These are phyloP conservation scores for Euthynnus affinis DNA, from an alignment of 2,797 vertebrate genomes.

Conservation along the genomic window DNA sequence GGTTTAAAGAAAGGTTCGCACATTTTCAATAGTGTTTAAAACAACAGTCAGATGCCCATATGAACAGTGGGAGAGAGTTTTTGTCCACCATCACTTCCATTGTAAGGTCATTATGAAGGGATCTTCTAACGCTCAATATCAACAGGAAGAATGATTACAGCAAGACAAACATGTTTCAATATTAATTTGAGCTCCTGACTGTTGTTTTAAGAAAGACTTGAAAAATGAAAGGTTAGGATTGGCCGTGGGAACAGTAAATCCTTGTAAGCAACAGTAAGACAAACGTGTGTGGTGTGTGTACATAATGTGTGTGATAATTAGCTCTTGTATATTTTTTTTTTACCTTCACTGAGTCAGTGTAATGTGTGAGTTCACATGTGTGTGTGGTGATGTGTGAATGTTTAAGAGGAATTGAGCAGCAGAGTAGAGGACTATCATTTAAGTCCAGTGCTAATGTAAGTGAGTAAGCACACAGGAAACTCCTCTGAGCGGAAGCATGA, in stretches of 20 bases:
- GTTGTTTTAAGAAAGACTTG: too few relatives aligned
- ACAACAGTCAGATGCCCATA: too few relatives aligned
- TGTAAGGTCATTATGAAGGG: too few relatives aligned
- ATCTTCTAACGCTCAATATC: too few relatives aligned
- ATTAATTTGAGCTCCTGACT: too few relatives aligned
- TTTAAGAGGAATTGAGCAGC: constrained; percentile 4
- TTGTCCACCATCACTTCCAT: too few relatives aligned
- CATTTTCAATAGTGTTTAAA: too few relatives aligned
- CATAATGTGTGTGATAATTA: background rate
- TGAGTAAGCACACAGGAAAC: constrained; percentile 62
- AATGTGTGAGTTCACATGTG: background rate
- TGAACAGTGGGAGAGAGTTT: too few relatives aligned
- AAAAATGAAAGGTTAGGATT: background rate
- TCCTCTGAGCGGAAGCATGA: constrained; percentile 44
- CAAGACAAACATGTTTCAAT: too few relatives aligned
- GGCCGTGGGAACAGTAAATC: background rate
- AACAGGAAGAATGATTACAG: too few relatives aligned
- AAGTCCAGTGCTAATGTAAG: constrained; percentile 19
- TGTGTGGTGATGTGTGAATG: background rate
- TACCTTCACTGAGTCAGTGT: background rate
- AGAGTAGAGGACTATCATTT: constrained; percentile 58
- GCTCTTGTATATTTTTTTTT: background rate
- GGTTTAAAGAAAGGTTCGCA: too few relatives aligned
- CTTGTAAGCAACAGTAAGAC: background rate
- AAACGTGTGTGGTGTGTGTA: background rate